Evolutionary conservation across 2,797 vertebrate species (phyloP).

Genomic region (Atherinosoma microstoma): DNA sequence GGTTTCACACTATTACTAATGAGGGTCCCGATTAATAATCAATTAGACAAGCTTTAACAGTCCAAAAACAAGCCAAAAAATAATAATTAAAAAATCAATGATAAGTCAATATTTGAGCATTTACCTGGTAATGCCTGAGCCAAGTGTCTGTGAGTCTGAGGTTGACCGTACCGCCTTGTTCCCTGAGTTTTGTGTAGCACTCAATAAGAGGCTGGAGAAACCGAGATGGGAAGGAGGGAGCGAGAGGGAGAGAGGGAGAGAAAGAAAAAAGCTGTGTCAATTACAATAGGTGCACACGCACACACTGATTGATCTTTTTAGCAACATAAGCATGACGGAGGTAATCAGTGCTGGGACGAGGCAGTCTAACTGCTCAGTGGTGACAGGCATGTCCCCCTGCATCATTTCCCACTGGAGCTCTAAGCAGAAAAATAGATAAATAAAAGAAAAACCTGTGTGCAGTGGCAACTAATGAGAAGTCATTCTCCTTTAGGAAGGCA

Average conservation of each 20-base stretch:
- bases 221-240: not conserved
- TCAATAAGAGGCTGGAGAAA: slow-evolving; percentile 90
- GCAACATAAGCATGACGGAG: slow-evolving; percentile 37
- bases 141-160: slow-evolving; percentile 93
- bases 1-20: not conserved
- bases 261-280: slow-evolving; percentile 12
- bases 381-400: slow-evolving; percentile 9
- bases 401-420: slow-evolving; percentile 15
- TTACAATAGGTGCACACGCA: not conserved
- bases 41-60: not conserved
- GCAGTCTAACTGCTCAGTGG: slow-evolving; percentile 12
- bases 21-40: not conserved
- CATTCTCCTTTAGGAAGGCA: not conserved
- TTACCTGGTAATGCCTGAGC: slow-evolving; percentile 97
- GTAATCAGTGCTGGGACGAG: slow-evolving; percentile 12
- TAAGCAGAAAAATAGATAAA: slow-evolving; percentile 20
- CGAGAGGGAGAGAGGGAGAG: slow-evolving; percentile 1
- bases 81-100: not conserved
- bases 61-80: not conserved
- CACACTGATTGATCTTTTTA: slow-evolving; percentile 6
- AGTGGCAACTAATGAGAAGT: slow-evolving; percentile 25
- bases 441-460: slow-evolving; percentile 11
- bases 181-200: slow-evolving; percentile 94
- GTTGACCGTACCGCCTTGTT: slow-evolving; percentile 90
- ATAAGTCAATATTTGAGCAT: not conserved